Evolutionary conservation across 2,797 vertebrate genomes (phyloP).

Genomic region (Pampus argenteus): DNA sequence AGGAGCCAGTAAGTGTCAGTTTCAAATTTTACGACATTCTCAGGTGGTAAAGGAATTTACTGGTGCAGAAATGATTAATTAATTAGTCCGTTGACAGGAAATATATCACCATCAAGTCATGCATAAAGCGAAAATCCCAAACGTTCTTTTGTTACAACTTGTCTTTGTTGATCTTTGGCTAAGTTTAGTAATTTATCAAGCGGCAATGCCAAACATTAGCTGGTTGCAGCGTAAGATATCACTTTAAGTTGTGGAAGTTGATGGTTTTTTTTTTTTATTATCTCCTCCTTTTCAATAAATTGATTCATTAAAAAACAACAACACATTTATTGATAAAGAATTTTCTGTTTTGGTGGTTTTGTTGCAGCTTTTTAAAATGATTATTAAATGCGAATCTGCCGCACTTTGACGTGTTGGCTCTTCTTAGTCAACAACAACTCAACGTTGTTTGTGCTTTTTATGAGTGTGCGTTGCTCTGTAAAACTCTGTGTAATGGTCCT

Average conservation of each 20-base stretch:
- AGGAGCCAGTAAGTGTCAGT: constrained; percentile 4
- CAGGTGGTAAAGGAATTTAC: neutral
- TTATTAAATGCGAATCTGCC: constrained; percentile 15
- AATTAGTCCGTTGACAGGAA: too few relatives aligned
- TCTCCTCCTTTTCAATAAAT: neutral
- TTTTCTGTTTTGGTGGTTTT: neutral
- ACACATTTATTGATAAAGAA: neutral
- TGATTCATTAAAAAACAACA: neutral
- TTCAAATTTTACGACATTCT: neutral
- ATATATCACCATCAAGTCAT: too few relatives aligned
- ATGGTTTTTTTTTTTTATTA: too few relatives aligned
- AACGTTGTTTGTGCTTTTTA: constrained; percentile 36
- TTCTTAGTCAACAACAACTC: constrained; percentile 15
- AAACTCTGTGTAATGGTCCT: constrained; percentile 31
- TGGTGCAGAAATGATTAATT: too few relatives aligned
- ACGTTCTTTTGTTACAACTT: too few relatives aligned
- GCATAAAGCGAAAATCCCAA: too few relatives aligned
- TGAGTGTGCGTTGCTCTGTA: constrained; percentile 25
- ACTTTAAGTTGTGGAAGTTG: neutral
- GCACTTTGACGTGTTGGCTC: constrained; percentile 13
- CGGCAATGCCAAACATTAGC: neutral
- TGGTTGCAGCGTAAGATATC: neutral
- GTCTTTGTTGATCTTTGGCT: neutral
- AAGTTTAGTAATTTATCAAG: neutral
- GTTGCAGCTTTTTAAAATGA: neutral